A percentile compares a stretch with the other conserved stretches of the same genome.
Evolutionary conservation across 2,113 vertebrate genomes (phyloP).

Genomic region (Antechinus flavipes): DNA sequence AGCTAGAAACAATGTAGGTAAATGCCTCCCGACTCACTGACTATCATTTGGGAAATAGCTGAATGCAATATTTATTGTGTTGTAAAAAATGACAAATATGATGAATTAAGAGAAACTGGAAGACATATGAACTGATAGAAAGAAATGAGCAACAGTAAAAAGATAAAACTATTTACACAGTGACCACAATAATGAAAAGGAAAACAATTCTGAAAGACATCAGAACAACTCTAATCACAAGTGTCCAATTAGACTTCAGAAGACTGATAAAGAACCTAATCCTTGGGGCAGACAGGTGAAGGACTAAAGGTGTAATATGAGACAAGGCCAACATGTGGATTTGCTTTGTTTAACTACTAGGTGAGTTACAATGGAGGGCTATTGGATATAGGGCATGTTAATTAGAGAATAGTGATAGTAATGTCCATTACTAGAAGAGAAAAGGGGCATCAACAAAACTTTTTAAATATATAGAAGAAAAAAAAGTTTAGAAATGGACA

Average conservation of each 20-base stretch:
- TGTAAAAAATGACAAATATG: background rate
- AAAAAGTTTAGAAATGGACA: background rate
- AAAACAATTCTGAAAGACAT: background rate
- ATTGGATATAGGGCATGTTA: background rate
- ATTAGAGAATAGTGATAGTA: background rate
- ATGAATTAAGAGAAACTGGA: background rate
- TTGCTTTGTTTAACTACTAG: background rate
- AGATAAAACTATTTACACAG: background rate
- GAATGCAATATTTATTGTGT: background rate
- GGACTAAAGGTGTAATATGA: background rate
- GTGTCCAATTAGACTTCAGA: background rate
- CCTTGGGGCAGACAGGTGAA: background rate
- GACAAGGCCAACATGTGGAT: background rate
- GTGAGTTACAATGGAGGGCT: background rate
- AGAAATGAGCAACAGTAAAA: background rate
- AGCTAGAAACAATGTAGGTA: background rate
- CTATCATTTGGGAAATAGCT: background rate
- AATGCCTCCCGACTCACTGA: no score
- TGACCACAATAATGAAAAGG: slow-evolving; percentile 7
- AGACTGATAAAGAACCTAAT: background rate
- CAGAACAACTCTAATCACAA: background rate
- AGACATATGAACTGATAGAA: background rate
- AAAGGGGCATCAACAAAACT: background rate
- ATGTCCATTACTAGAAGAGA: background rate
- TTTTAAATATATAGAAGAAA: background rate